phyloP scores from a whole-genome alignment of 2,113 vertebrate species.

The Myotis brandtii region DNA sequence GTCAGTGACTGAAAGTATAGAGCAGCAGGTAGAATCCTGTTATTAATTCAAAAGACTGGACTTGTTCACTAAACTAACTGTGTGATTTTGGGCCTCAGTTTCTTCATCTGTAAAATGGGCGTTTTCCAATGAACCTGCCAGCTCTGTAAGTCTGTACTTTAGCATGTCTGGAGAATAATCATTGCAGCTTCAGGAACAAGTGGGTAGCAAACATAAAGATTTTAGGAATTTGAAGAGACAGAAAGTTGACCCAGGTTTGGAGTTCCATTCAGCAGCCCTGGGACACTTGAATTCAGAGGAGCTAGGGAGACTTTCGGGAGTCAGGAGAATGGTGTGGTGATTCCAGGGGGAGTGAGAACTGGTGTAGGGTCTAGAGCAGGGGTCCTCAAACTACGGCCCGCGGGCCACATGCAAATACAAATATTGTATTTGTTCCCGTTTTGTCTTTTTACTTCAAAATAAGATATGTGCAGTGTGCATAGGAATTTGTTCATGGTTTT shows the following conservation, averaged over 20 bases:
- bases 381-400: too few relatives aligned
- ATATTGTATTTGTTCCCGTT: too few relatives aligned
- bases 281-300: neutral
- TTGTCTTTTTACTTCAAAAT: too few relatives aligned
- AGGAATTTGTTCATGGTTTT: too few relatives aligned
- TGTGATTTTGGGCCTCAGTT: neutral
- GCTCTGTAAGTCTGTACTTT: neutral
- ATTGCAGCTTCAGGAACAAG: neutral
- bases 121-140: neutral
- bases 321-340: neutral
- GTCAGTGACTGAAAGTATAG: neutral
- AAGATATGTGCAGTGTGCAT: too few relatives aligned
- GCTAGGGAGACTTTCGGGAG: neutral
- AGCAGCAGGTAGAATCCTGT: neutral
- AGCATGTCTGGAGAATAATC: neutral
- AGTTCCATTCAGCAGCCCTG: neutral
- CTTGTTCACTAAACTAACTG: neutral
- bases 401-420: too few relatives aligned
- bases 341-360: too few relatives aligned
- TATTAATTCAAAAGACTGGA: neutral
- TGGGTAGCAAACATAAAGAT: neutral
- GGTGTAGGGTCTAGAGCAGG: rapidly evolving
- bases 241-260: neutral
- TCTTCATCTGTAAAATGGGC: neutral
- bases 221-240: neutral